Percentiles rank a stretch among this genome's conserved stretches.
phyloP scores from a whole-genome alignment of 2,113 vertebrate species.

The Nasalis larvatus region DNA sequence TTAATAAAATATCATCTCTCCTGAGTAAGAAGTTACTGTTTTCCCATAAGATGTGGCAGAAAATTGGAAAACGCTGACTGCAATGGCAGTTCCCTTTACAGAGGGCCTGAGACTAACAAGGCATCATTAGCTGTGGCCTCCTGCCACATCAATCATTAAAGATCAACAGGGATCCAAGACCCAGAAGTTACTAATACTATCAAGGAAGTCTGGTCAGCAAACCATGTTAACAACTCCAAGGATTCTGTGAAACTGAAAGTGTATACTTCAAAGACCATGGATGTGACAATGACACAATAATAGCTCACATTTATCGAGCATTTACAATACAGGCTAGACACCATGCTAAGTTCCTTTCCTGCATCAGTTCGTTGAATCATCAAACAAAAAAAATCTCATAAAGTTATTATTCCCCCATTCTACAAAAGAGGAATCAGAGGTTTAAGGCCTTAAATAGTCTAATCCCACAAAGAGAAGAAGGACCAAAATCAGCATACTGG shows the following conservation, averaged over 20 bases:
- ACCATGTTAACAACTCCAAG: neutral
- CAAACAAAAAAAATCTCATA: neutral
- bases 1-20: slow-evolving; percentile 59
- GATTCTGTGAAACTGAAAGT: neutral
- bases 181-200: neutral
- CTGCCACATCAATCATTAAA: neutral
- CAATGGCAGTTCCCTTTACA: neutral
- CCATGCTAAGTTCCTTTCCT: neutral
- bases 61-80: slow-evolving; percentile 38
- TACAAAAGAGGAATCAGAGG: neutral
- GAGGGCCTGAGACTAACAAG: neutral
- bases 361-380: neutral
- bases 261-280: neutral
- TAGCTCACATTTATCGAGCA: neutral
- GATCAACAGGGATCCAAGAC: slow-evolving; percentile 29
- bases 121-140: slow-evolving; percentile 1
- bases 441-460: neutral
- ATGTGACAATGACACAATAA: neutral
- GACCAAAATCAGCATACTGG: neutral
- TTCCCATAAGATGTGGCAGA: slow-evolving; percentile 43
- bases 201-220: neutral
- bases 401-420: neutral
- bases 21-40: slow-evolving; percentile 22
- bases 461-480: neutral
- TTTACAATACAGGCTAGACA: neutral